Conservation (phyloP, 2,113 vertebrate species). For the Myanophis thanlyinensis region DNA sequence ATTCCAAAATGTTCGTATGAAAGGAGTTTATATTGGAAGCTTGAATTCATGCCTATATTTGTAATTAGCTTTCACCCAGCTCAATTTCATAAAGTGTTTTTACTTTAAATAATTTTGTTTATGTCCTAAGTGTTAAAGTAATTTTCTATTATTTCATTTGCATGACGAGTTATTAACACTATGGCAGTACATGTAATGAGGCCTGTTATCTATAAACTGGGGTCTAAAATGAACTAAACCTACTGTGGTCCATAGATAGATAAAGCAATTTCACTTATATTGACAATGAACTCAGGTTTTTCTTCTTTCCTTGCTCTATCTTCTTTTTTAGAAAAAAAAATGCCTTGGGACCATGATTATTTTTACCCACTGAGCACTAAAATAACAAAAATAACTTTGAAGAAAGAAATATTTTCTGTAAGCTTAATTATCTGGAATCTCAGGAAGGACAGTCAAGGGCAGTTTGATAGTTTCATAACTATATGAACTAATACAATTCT, state of each 20-base stretch:
- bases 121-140: accelerated
- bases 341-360: constrained; percentile 18
- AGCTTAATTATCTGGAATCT: constrained; percentile 29
- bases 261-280: neutral
- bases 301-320: constrained; percentile 7
- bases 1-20: neutral
- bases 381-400: constrained; percentile 15
- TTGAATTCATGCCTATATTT: neutral
- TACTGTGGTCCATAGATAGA: neutral
- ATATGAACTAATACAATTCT: constrained; percentile 37
- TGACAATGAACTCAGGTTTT: constrained; percentile 12
- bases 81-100: neutral
- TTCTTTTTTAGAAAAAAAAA: neutral
- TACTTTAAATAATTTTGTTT: constrained; percentile 7
- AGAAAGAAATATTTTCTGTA: constrained; percentile 5
- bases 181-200: neutral
- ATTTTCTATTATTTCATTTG: neutral
- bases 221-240: neutral
- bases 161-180: neutral
- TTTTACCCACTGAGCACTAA: neutral
- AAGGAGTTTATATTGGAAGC: neutral
- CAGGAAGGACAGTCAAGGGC: constrained; percentile 45
- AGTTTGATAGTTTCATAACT: constrained; percentile 46
- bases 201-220: neutral
- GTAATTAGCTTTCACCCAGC: neutral